Evolutionary conservation across 1,140 invertebrate genomes (phyloP), one percentile per base, ranked within the genome.

Genomic region (Listronotus oregonensis): DNA sequence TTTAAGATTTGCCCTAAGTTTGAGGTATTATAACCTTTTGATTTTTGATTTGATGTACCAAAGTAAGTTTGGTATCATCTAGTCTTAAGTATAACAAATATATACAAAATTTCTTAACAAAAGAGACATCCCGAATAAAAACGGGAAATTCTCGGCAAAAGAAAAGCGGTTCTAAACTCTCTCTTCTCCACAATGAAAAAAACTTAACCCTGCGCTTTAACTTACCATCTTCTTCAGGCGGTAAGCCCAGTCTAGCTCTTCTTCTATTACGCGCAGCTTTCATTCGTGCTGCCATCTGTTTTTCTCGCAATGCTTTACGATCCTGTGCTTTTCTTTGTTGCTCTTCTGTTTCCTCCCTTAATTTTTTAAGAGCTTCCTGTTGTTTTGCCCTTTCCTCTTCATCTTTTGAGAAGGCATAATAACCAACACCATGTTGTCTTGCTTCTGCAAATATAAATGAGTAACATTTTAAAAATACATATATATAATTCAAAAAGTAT

Each of bases 401-500:
- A 70, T 96, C 91, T 46, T 87, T 89, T 8, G 93, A 93, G 78
- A 97, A 96, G 10, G 87, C 84, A 80, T 89, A 96, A 77, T 93
- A 97, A 15, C 90, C 91, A 11, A 94, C 92, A 73, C 94, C 95
- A 77, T 97, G 94, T 1, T 86, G 83, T 65, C 94, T 83, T 0
- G 94, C 91, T 85, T 97, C 90, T 90, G 79, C 8, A 82, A 82
- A 73, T 71, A 69, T 70, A 67, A 71, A 66, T 27, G 21, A 27
- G 21, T 27, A 3, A 27, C n/a, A n/a, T n/a, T n/a, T n/a, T n/a
- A n/a, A n/a, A n/a, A n/a, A n/a, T n/a, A n/a, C n/a, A n/a, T n/a
- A n/a, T n/a, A n/a, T n/a, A n/a, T n/a, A n/a, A n/a, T n/a, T n/a
- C n/a, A n/a, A n/a, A n/a, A n/a, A n/a, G n/a, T n/a, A n/a, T n/a